Percentiles rank a stretch among this genome's conserved stretches.
Evolutionary conservation across 37 sponge, comb jelly and placozoan genomes (phyloP).

Genomic region (Ianthella basta): DNA sequence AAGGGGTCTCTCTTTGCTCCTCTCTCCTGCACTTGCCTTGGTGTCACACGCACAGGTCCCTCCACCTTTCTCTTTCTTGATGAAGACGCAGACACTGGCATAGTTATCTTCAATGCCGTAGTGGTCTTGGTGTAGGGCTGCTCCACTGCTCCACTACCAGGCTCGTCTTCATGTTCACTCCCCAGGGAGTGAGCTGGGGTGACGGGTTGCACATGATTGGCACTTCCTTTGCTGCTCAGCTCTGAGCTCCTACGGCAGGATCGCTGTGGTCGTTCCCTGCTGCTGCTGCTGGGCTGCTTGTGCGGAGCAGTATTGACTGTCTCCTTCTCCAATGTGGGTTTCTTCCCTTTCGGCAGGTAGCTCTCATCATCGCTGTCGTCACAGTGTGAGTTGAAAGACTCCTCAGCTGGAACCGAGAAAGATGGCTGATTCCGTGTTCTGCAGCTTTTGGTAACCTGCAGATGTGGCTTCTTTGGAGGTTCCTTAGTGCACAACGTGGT

Average conservation of each 20-base stretch:
- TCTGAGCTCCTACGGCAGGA: neutral
- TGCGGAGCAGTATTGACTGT: neutral
- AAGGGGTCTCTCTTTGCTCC: no score
- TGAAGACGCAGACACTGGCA: no score
- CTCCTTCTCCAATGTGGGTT: no score
- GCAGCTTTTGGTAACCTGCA: no score
- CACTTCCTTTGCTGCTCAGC: neutral
- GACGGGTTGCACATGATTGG: neutral
- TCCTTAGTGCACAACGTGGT: neutral
- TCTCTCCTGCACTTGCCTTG: no score
- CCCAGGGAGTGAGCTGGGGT: neutral
- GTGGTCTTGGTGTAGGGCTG: no score
- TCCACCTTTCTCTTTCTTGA: no score
- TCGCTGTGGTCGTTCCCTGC: neutral
- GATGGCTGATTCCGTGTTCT: no score
- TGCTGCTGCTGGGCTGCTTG: neutral
- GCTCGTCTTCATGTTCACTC: neutral
- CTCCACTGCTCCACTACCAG: neutral
- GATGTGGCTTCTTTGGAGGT: no score
- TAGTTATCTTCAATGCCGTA: no score
- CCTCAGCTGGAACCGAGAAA: neutral
- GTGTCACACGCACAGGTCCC: no score
- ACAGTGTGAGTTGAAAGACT: neutral
- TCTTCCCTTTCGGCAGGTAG: conserved; percentile 1
- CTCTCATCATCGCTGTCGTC: neutral